Percentiles rank a stretch among this genome's conserved stretches.
phyloP scores from a whole-genome alignment of 2,113 vertebrate species.

The Prochilodus magdalenae region DNA sequence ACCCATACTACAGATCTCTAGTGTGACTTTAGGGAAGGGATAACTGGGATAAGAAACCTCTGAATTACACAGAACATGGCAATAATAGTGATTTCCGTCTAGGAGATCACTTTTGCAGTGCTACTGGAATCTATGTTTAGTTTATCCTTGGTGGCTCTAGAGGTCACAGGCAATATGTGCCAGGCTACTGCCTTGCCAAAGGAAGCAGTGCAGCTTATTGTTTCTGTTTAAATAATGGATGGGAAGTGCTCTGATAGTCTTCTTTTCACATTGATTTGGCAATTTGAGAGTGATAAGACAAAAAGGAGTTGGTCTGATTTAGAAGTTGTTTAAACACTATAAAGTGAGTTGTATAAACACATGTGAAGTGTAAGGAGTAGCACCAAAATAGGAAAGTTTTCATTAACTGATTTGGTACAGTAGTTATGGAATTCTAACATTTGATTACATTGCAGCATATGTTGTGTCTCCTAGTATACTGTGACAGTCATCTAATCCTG shows the following conservation, averaged over 20 bases:
- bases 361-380: not conserved
- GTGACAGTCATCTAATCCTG: not conserved
- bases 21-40: too few species aligned
- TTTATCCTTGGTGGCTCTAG: not conserved
- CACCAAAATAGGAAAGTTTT: not conserved
- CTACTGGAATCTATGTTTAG: not conserved
- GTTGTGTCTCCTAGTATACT: not conserved
- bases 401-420: not conserved
- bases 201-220: not conserved
- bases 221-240: conserved; percentile 28
- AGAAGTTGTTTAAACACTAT: not conserved
- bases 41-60: too few species aligned
- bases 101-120: not conserved
- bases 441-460: not conserved
- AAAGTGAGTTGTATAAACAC: not conserved
- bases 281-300: not conserved
- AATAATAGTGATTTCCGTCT: not conserved
- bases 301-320: not conserved
- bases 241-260: not conserved
- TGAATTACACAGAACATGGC: too few species aligned
- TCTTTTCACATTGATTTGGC: not conserved
- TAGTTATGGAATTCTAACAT: not conserved
- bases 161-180: not conserved
- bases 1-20: too few species aligned
- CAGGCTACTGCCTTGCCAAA: conserved; percentile 12